phyloP scores from a whole-genome alignment of 2,888 invertebrate genomes.

The Drosophila neotestacea region DNA sequence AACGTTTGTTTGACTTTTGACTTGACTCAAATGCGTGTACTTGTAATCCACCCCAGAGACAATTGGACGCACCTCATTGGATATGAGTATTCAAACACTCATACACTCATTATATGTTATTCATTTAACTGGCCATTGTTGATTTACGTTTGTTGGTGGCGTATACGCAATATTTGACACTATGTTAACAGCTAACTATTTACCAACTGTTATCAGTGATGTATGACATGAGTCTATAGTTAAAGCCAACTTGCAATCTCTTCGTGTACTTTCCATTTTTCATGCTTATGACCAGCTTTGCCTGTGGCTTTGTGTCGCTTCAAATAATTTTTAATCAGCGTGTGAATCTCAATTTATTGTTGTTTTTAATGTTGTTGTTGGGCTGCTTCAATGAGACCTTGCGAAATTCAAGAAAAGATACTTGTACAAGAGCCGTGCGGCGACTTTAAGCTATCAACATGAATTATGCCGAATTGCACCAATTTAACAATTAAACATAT shows the following conservation, averaged over 20 bases:
- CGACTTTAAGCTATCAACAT: slow-evolving; percentile 56
- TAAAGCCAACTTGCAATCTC: slow-evolving; percentile 10
- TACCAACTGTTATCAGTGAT: slow-evolving; percentile 62
- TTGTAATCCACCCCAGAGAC: slow-evolving; percentile 2
- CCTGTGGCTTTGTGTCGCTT: slow-evolving; percentile 52
- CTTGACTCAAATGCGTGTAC: slow-evolving; percentile 19
- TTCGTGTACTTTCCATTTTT: slow-evolving; percentile 55
- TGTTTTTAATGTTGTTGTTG: slow-evolving; percentile 29
- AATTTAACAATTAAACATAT: slow-evolving; percentile 80
- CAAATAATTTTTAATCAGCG: slow-evolving; percentile 73
- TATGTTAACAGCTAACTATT: slow-evolving; percentile 29
- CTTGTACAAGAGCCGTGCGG: slow-evolving; percentile 33
- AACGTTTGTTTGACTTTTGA: slow-evolving; percentile 47
- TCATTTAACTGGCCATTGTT: slow-evolving; percentile 35
- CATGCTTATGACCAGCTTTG: slow-evolving; percentile 47
- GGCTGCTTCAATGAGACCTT: slow-evolving; percentile 61
- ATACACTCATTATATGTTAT: slow-evolving; percentile 30
- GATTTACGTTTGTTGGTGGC: slow-evolving; percentile 42
- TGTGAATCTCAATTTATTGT: slow-evolving; percentile 64
- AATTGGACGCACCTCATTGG: slow-evolving; percentile 43
- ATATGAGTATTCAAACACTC: slow-evolving; percentile 17
- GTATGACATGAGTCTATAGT: slow-evolving; percentile 12
- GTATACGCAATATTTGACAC: slow-evolving; percentile 70
- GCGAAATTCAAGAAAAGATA: slow-evolving; percentile 46
- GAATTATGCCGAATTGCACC: slow-evolving; percentile 79